Percentiles rank a stretch among this genome's conserved stretches.
Conservation (phyloP, 2,797 vertebrate genomes). For the Lateolabrax maculatus region DNA sequence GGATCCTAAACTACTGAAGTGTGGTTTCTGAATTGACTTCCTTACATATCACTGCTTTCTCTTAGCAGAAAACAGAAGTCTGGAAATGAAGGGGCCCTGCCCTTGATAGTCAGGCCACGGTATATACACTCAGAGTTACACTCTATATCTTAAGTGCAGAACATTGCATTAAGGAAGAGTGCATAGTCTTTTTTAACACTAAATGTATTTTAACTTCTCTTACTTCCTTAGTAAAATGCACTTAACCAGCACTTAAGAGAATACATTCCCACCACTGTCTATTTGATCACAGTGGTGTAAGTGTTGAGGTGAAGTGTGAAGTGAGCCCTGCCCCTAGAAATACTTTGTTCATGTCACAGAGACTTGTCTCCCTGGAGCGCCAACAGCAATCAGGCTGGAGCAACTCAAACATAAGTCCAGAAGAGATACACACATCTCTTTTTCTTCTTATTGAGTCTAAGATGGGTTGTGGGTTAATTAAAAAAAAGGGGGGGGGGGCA, state of each 20-base stretch:
- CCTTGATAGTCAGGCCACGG: slow-evolving; percentile 39
- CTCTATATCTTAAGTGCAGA: slow-evolving; percentile 72
- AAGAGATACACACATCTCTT: not conserved
- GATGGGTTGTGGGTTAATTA: slow-evolving; percentile 27
- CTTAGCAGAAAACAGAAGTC: slow-evolving; percentile 56
- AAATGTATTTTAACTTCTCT: slow-evolving; percentile 82
- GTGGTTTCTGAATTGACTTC: slow-evolving; percentile 65
- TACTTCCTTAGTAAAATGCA: slow-evolving; percentile 82
- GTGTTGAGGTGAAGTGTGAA: slow-evolving; percentile 75
- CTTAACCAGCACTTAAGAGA: slow-evolving; percentile 81
- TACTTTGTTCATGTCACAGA: slow-evolving; percentile 62
- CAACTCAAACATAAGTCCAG: slow-evolving; percentile 30
- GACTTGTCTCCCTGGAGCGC: slow-evolving; percentile 48
- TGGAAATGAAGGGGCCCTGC: slow-evolving; percentile 52
- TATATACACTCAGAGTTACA: slow-evolving; percentile 55
- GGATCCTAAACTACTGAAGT: slow-evolving; percentile 69
- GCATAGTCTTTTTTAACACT: slow-evolving; percentile 75
- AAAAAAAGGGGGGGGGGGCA: not conserved
- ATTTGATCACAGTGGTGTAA: slow-evolving; percentile 75
- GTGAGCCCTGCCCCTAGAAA: slow-evolving; percentile 50
- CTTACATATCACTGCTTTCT: slow-evolving; percentile 63
- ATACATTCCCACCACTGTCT: slow-evolving; percentile 71
- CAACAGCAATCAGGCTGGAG: slow-evolving; percentile 42
- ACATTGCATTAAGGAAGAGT: slow-evolving; percentile 76
- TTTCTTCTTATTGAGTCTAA: slow-evolving; percentile 30